These are phyloP conservation scores for Thripadectes ignobilis DNA, from an alignment of 2,797 vertebrate species.

Conservation along the genomic window DNA sequence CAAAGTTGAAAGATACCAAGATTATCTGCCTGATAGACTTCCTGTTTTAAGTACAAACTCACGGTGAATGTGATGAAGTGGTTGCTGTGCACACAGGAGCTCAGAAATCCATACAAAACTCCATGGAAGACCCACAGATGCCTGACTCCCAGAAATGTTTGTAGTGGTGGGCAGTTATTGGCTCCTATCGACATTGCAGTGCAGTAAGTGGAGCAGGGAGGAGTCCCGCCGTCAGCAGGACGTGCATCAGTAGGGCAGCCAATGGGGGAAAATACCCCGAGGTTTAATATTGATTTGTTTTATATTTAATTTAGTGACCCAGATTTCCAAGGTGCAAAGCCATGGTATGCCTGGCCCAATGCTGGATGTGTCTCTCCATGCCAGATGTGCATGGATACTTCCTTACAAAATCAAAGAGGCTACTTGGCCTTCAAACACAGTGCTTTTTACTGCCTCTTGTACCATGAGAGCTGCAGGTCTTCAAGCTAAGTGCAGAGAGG, in stretches of 20 bases:
- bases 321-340: constrained; percentile 45
- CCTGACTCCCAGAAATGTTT: rapidly evolving
- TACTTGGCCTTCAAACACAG: background rate
- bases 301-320: constrained; percentile 64
- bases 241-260: constrained; percentile 14
- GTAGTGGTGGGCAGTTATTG: background rate
- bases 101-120: background rate
- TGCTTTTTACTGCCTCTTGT: background rate
- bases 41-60: background rate
- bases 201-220: constrained; percentile 51
- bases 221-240: background rate
- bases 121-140: background rate
- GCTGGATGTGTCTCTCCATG: background rate
- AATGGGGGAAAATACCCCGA: constrained; percentile 47
- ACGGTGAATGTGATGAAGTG: background rate
- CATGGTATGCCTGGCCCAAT: background rate
- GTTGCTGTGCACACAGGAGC: background rate
- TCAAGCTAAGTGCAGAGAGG: background rate
- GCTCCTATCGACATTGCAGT: background rate
- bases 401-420: background rate
- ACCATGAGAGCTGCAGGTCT: background rate
- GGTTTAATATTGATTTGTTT: constrained; percentile 57
- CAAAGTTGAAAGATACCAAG: background rate
- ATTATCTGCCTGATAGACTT: background rate
- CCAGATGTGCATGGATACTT: background rate